Conservation (phyloP, 2,797 vertebrate genomes). For the Lates japonicus region DNA sequence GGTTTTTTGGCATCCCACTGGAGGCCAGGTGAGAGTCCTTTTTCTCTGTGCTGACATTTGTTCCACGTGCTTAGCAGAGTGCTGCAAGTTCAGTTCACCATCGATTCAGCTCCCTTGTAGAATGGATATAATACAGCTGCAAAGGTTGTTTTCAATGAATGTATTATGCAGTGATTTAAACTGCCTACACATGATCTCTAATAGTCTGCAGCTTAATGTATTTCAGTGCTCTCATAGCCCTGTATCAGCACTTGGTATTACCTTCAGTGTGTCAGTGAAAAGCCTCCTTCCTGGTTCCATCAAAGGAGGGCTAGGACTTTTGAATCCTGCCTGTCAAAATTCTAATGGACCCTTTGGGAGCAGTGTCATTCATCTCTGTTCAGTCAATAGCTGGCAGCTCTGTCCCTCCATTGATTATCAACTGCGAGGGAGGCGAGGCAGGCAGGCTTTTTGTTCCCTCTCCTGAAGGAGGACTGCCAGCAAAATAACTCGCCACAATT, state of each 20-base stretch:
- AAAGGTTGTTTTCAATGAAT: constrained; percentile 44
- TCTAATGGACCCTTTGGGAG: constrained; percentile 80
- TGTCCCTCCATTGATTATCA: constrained; percentile 83
- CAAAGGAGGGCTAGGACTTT: constrained; percentile 71
- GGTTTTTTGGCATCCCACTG: constrained; percentile 13
- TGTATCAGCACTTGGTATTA: constrained; percentile 75
- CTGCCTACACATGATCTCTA: constrained; percentile 63
- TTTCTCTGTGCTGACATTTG: constrained; percentile 44
- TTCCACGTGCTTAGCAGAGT: constrained; percentile 1
- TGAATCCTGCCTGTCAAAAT: constrained; percentile 81
- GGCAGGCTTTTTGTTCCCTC: constrained; percentile 78
- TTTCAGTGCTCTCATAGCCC: constrained; percentile 59
- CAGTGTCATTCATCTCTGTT: constrained; percentile 81
- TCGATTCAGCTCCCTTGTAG: constrained; percentile 18
- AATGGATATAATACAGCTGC: constrained; percentile 38
- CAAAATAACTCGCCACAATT: constrained; percentile 78
- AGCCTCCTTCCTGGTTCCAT: constrained; percentile 72
- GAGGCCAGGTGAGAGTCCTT: constrained; percentile 44
- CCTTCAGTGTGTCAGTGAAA: constrained; percentile 68
- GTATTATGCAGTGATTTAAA: constrained; percentile 59
- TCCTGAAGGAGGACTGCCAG: constrained; percentile 69
- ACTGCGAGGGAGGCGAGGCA: constrained; percentile 68
- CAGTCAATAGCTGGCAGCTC: constrained; percentile 83
- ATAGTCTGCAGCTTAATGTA: constrained; percentile 64
- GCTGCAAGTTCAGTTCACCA: constrained; percentile 41